Evolutionary conservation across 2,888 invertebrate species (phyloP), one percentile per base, ranked within the genome.

Genomic region (Drosophila atroscutellata): DNA sequence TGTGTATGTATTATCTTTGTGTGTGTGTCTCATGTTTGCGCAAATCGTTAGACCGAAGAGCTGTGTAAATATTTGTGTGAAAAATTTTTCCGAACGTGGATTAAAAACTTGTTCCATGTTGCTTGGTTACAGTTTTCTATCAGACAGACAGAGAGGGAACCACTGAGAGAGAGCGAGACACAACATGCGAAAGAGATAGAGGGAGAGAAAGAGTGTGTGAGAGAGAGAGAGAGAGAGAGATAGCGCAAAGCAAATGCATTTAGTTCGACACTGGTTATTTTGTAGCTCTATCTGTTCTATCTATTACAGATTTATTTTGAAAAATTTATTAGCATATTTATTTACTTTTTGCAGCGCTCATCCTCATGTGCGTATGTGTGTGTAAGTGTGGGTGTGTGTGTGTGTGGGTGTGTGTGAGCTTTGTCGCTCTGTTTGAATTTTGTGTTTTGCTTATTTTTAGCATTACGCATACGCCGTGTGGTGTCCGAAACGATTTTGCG

Each of bases 41-140:
- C 75, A 90, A 90, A 86, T 90, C 83, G 90, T 88, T 88, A 88
- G 88, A 86, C 89, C 89, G 85, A 86, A 86, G 89, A 86, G 90
- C 89, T 89, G 89, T 89, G 89, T 84, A 90, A 88, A 88, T 88
- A 88, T 88, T 88, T 90, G 89, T 86, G 83, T 84, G 87, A 89
- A 89, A 81, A 87, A 89, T 89, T 89, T 89, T 89, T 87, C 86
- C 88, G 71, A 87, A 89, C 87, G 85, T 86, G 86, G 86, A 86
- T 86, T 86, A 86, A 86, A 86, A 86, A 86, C 86, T 89, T 86
- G 81, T 89, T 70, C 80, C 87, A 77, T 80, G 84, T 86, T 87
- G 85, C 77, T 74, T 83, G 83, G 79, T 76, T 81, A 83, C 83
- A 77, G 72, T 80, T 83, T 59, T 62, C 69, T 51, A 42, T 72